These are phyloP conservation scores for Ectemnius cavifrons DNA, from an alignment of 2,888 invertebrate species.

Conservation along the genomic window DNA sequence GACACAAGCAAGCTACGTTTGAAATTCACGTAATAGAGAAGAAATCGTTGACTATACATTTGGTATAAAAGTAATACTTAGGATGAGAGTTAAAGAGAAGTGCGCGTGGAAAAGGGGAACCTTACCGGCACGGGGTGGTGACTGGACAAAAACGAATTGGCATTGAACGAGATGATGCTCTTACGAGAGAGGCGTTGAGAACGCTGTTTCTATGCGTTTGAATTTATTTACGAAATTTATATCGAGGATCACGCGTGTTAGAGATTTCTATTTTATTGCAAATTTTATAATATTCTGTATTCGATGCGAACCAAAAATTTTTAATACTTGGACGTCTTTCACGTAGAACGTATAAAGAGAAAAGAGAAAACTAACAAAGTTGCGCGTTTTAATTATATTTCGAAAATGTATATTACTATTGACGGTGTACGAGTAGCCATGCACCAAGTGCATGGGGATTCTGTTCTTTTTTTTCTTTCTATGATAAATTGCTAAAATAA, in stretches of 20 bases:
- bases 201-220: constrained; percentile 37
- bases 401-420: constrained; percentile 41
- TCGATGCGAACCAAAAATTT: constrained; percentile 42
- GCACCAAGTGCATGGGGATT: constrained; percentile 47
- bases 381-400: constrained; percentile 52
- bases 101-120: constrained; percentile 17
- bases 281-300: constrained; percentile 67
- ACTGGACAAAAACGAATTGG: constrained; percentile 24
- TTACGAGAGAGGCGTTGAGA: constrained; percentile 17
- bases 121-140: constrained; percentile 20
- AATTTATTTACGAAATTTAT: constrained; percentile 51
- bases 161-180: constrained; percentile 37
- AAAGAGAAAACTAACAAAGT: constrained; percentile 36
- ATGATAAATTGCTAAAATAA: constrained; percentile 48
- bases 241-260: constrained; percentile 55
- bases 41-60: constrained; percentile 4
- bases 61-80: neutral
- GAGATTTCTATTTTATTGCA: constrained; percentile 72
- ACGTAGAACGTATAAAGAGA: constrained; percentile 32
- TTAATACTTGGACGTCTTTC: constrained; percentile 33
- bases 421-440: constrained; percentile 32
- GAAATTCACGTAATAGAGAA: too few species aligned
- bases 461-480: constrained; percentile 42
- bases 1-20: constrained; percentile 8
- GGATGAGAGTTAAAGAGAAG: constrained; percentile 4